Conservation (phyloP, 2,888 invertebrate species). For the Cephus pygmeus region DNA sequence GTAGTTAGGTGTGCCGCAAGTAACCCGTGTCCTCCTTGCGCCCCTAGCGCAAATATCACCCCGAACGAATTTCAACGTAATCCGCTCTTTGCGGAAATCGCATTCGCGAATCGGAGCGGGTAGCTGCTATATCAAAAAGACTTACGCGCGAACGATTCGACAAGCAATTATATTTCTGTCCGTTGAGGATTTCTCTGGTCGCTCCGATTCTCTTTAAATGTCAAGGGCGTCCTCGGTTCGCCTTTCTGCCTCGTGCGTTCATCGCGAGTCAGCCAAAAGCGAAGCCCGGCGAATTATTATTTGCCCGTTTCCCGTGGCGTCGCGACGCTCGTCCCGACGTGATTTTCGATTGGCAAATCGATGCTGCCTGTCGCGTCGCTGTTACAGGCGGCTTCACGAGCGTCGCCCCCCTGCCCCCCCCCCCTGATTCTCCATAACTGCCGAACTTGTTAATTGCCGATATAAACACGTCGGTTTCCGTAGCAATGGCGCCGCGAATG, state of each 20-base stretch:
- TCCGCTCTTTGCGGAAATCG: conserved; percentile 56
- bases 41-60: no score
- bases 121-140: conserved; percentile 54
- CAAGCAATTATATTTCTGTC: conserved; percentile 52
- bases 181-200: conserved; percentile 19
- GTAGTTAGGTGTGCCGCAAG: no score
- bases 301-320: not conserved
- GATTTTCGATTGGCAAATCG: conserved; percentile 22
- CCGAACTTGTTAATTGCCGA: conserved; percentile 55
- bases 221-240: conserved; percentile 12
- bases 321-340: conserved; percentile 14
- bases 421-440: conserved; percentile 27
- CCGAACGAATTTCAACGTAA: conserved; percentile 47
- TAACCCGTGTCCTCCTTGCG: no score
- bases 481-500: conserved; percentile 31
- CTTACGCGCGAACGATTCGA: conserved; percentile 52
- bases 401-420: conserved; percentile 9
- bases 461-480: conserved; percentile 54
- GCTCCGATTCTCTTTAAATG: conserved; percentile 14
- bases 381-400: conserved; percentile 34
- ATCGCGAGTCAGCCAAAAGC: conserved; percentile 15
- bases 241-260: not conserved
- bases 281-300: conserved; percentile 3
- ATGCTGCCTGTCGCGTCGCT: conserved; percentile 18
- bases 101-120: conserved; percentile 53